Base-by-base conservation (phyloP, 2,113 vertebrate genomes). In the Hyla sarda region DNA sequence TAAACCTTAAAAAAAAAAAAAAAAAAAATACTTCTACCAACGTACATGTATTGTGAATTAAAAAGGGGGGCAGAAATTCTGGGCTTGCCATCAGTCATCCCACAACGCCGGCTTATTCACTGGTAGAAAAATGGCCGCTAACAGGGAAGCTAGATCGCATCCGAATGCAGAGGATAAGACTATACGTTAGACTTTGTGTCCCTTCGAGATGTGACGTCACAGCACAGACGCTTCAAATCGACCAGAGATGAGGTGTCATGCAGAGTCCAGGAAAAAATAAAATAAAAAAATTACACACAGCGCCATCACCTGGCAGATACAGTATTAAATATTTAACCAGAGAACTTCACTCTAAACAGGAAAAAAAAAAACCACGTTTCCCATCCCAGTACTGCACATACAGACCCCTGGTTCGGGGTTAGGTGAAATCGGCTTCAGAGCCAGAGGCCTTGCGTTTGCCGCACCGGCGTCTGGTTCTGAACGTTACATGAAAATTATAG, bases 261-360 rank as follows among this genome's bases (percentile, higher is more conserved):
- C 28, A 45, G 56, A 28, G 78, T 28, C 56, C 78, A 28, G 34
- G 28, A 34, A 3, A n/a, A n/a, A 1, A 13, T 6, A 21, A 34
- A 32, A n/a, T 14, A 25, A 17, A 16, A 62, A 60, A 17, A 6
- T 13, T n/a, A n/a, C n/a, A 80, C 23, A 47, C 37, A 30, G 32
- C 3, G n/a, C 58, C 37, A 12, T 19, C 5, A 47, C 25, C 56
- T 12, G 56, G 37, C 37, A 47, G 23, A 30, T 62, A 62, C 23
- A 62, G 54, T 12, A n/a, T 80, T 62, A 80, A 77, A 77, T 77
- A 50, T 41, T 58, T 37, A 79, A 45, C 54, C 54, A 62, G 56
- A 80, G 23, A 25, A 21, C 41, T 28, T 23, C 21, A 54, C 50
- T 32, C 75, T 16, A 32, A 34, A 19, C 28, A 79, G 54, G 54